These are phyloP conservation scores for Calidris pugnax DNA, from an alignment of 2,113 vertebrate genomes.

Conservation along the genomic window DNA sequence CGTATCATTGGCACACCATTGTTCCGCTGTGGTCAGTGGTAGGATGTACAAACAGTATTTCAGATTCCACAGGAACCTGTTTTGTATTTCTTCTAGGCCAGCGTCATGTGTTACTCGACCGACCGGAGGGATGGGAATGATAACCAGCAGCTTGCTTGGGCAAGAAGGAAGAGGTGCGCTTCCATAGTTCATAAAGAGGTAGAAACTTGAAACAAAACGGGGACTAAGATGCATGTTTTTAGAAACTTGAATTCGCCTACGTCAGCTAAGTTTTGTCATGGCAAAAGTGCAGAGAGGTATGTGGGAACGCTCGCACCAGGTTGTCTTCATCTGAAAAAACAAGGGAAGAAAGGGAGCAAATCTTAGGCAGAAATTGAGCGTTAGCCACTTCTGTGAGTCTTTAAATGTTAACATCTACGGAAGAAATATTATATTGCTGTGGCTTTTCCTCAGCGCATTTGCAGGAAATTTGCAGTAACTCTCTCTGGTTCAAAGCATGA, in stretches of 20 bases:
- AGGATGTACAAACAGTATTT: conserved; percentile 57
- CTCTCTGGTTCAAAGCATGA: neutral
- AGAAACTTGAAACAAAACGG: conserved; percentile 14
- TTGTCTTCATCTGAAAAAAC: conserved; percentile 46
- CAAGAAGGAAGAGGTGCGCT: conserved; percentile 36
- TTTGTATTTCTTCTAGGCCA: conserved; percentile 62
- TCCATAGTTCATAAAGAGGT: conserved; percentile 8
- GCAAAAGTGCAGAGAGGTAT: conserved; percentile 24
- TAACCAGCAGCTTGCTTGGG: conserved; percentile 40
- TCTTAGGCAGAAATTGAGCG: conserved; percentile 22
- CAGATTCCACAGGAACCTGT: conserved; percentile 67
- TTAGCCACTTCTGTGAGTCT: conserved; percentile 20
- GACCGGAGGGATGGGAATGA: conserved; percentile 10
- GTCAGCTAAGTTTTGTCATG: conserved; percentile 27
- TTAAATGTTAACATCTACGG: conserved; percentile 20
- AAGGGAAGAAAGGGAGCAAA: neutral
- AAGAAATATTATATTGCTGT: conserved; percentile 29
- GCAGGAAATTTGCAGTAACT: conserved; percentile 27
- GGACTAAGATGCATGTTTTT: neutral
- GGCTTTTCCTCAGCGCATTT: conserved; percentile 51
- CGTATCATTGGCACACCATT: conserved; percentile 37
- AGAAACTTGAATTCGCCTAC: neutral
- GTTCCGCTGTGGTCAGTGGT: conserved; percentile 71
- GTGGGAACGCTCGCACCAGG: conserved; percentile 11
- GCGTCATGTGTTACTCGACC: conserved; percentile 20